Evolutionary conservation across 2,888 invertebrate species (phyloP), one percentile per base, ranked within the genome.

Genomic region (Melanostoma mellinum): DNA sequence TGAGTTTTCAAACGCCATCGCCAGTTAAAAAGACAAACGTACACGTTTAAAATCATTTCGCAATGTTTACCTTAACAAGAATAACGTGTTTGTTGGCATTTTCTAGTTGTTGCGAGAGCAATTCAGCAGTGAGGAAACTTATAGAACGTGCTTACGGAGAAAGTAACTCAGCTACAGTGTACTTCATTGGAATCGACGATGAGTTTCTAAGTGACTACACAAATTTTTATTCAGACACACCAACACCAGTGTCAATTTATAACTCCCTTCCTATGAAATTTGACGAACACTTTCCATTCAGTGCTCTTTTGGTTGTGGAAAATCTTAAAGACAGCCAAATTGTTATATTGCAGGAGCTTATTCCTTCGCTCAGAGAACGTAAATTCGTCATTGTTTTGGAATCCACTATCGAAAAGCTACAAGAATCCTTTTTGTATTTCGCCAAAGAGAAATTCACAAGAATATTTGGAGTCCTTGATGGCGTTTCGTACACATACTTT

Each of bases 331-430:
- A 0, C 8, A 35, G 8, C 30, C 2, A 6, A 8, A 8, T 0
- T 40, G 10, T 9, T 33, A 46, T 5, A n/a, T 32, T 35, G 35
- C 35, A 46, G 36, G 2, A 20, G 0, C 35, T 46, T 6, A 5
- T 44, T 3, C 10, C 33, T 2, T 10, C 8, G 2, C n/a, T 77
- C 9, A 35, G 40, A 20, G 46, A 38, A 40, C 72, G 77, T 3
- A 78, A 63, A 56, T 72, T 58, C 6, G 56, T 58, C 3, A 20
- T 80, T 2, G 33, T 67, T 33, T 36, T 5, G 5, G 36, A 52
- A 6, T 8, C 33, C 2, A 53, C 2, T 20, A 2, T 20, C 0
- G n/a, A 42, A 0, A 8, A 3, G 0, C 48, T 81, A 0, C 6
- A 38, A 0, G 6, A 6, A 6, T 36, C 10, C 6, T 63, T 68